Evolutionary conservation across 2,888 invertebrate genomes (phyloP).

Genomic region (Sialis fuliginosa): DNA sequence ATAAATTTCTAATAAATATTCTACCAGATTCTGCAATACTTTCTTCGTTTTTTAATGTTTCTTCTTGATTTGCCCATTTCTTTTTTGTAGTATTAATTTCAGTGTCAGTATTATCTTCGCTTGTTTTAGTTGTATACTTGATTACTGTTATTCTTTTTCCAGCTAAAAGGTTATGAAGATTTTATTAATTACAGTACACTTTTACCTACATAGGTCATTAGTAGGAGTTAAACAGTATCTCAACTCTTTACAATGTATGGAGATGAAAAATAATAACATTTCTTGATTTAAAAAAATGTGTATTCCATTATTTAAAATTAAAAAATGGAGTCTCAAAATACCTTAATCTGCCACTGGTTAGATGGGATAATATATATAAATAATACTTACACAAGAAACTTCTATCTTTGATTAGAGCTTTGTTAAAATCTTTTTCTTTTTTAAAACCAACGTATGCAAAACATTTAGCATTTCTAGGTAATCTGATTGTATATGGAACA

Average conservation of each 20-base stretch:
- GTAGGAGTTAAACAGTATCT: too few relatives aligned
- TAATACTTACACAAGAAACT: slow-evolving; percentile 56
- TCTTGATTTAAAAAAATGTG: background rate
- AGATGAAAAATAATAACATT: slow-evolving; percentile 5
- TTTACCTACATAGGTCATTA: too few relatives aligned
- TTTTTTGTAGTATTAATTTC: slow-evolving; percentile 15
- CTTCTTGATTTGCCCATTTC: slow-evolving; percentile 45
- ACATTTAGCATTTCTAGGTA: slow-evolving; percentile 61
- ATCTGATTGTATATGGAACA: slow-evolving; percentile 57
- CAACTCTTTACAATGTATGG: too few relatives aligned
- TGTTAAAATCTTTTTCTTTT: slow-evolving; percentile 58
- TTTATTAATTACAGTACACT: too few relatives aligned
- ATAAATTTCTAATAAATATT: slow-evolving; percentile 80
- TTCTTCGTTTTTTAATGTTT: slow-evolving; percentile 50
- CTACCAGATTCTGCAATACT: slow-evolving; percentile 77
- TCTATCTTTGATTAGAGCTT: slow-evolving; percentile 67
- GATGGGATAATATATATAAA: slow-evolving; percentile 8
- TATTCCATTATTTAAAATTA: too few relatives aligned
- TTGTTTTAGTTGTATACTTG: slow-evolving; percentile 27
- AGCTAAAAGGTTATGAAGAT: slow-evolving; percentile 17
- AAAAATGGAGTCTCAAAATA: too few relatives aligned
- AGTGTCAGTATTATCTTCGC: slow-evolving; percentile 10
- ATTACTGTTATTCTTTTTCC: slow-evolving; percentile 43
- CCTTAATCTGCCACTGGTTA: too few relatives aligned
- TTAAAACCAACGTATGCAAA: slow-evolving; percentile 86